Evolutionary conservation across 2,797 vertebrate genomes (phyloP).

Genomic region (Neosilurus mollespiculum): DNA sequence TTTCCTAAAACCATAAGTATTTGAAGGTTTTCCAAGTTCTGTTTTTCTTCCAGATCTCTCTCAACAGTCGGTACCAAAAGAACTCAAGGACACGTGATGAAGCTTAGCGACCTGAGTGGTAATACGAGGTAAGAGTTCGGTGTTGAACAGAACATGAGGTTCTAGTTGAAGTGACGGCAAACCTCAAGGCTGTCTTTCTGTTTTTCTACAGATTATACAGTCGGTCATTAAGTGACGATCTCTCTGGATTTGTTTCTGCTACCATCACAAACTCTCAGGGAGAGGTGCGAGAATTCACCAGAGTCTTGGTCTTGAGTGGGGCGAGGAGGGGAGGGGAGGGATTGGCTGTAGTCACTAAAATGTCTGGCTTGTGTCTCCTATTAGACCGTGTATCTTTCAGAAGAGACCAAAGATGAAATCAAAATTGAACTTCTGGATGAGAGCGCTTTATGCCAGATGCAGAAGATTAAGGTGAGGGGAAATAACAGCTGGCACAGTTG

Average conservation of each 20-base stretch:
- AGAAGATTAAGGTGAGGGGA: constrained; percentile 75
- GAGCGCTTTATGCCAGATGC: constrained; percentile 77
- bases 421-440: constrained; percentile 77
- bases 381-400: constrained; percentile 76
- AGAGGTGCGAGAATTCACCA: constrained; percentile 63
- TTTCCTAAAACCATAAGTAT: background rate
- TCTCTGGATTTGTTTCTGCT: constrained; percentile 60
- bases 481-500: too few species aligned
- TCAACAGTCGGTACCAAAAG: constrained; percentile 48
- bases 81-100: constrained; percentile 52
- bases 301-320: too few species aligned
- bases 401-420: constrained; percentile 74
- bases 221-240: constrained; percentile 57
- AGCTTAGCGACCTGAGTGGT: constrained; percentile 44
- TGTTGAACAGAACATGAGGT: too few species aligned
- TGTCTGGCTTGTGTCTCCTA: background rate
- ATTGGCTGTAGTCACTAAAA: background rate
- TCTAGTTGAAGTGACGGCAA: background rate
- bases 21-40: background rate
- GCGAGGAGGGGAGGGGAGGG: too few species aligned
- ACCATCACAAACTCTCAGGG: constrained; percentile 81
- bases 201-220: constrained; percentile 49
- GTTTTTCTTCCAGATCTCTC: background rate
- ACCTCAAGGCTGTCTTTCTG: fast-evolving
- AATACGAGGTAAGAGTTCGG: constrained; percentile 60